A percentile compares a stretch with the other conserved stretches of the same genome.
These are phyloP conservation scores for Nebria salina DNA, from an alignment of 2,888 invertebrate genomes.

Conservation along the genomic window DNA sequence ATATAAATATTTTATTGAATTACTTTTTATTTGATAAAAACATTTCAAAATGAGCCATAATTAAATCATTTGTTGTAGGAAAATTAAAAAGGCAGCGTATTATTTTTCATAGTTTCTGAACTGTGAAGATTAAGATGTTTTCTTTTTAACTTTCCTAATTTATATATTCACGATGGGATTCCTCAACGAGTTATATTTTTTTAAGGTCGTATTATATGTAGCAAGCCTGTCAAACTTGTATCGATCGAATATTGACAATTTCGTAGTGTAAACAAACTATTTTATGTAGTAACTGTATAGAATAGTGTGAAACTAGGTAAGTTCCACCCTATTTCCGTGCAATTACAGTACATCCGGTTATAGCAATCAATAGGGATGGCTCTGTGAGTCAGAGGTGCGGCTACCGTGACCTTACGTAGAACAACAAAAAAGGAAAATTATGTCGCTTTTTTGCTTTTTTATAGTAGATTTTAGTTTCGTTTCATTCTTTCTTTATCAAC, in stretches of 20 bases:
- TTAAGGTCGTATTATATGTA: no score
- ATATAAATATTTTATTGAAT: no score
- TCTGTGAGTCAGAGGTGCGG: conserved; percentile 41
- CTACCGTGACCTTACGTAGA: conserved; percentile 39
- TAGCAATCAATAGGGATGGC: conserved; percentile 36
- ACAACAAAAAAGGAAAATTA: not conserved
- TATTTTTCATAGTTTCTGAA: no score
- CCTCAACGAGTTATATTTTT: no score
- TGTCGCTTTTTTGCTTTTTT: not conserved
- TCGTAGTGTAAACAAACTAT: not conserved
- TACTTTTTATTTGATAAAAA: no score
- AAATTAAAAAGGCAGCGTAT: no score
- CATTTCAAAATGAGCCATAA: no score
- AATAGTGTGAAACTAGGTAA: not conserved
- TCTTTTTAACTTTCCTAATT: no score
- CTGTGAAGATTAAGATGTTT: no score
- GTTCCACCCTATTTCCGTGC: conserved; percentile 42
- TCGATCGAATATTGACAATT: not conserved
- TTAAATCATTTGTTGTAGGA: no score
- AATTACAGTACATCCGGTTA: conserved; percentile 38
- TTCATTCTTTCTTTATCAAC: not conserved
- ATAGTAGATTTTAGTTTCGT: not conserved
- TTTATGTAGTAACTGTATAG: not conserved
- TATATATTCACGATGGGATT: no score
- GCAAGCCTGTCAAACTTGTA: not conserved